Evolutionary conservation across 1,140 invertebrate species (phyloP), one percentile per base, ranked within the genome.

Genomic region (Meloidogyne hapla): DNA sequence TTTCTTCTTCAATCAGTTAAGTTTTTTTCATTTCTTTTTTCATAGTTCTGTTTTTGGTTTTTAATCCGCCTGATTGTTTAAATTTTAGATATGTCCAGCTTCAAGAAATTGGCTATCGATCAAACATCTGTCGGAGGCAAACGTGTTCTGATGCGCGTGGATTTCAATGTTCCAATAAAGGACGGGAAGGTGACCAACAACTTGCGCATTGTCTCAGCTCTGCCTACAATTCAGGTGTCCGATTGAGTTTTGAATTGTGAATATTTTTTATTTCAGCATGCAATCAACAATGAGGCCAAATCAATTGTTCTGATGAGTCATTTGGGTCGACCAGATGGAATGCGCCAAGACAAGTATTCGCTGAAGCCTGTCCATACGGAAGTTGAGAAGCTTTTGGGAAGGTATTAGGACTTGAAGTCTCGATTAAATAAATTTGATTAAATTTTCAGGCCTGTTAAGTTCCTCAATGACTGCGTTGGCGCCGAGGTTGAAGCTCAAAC

Each of bases 161-260:
- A 99, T 87, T 99, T 99, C 89, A 99, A 99, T 90, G 95, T 99
- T n/a, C 97, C 97, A 0, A 89, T 97, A 78, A 73, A 73, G 56
- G 94, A 96, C 82, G 94, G 94, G 9, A 92, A 93, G 80, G 96
- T 99, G 69, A 98, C 95, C 1, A 99, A 98, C 87, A 98, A 95
- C 84, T 96, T 97, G 87, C 91, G 97, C 87, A 99, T 99, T 83
- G 94, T 95, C 6, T 96, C 95, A 76, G 95, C 96, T 5, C 85
- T 99, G 66, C 94, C 96, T 79, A 93, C 93, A 13, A 91, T 99
- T 0, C 79, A 85, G 77, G 82, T 84, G 13, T 67, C 76, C 26
- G n/a, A 74, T 45, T 38, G n/a, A 23, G 9, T 33, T 28, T 2
- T 18, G 3, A 33, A 5, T 33, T 33, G 69, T 18, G 8, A 6